Evolutionary conservation across 2,888 invertebrate genomes (phyloP), one percentile per base, ranked within the genome.

Genomic region (Toxonevra muliebris): DNA sequence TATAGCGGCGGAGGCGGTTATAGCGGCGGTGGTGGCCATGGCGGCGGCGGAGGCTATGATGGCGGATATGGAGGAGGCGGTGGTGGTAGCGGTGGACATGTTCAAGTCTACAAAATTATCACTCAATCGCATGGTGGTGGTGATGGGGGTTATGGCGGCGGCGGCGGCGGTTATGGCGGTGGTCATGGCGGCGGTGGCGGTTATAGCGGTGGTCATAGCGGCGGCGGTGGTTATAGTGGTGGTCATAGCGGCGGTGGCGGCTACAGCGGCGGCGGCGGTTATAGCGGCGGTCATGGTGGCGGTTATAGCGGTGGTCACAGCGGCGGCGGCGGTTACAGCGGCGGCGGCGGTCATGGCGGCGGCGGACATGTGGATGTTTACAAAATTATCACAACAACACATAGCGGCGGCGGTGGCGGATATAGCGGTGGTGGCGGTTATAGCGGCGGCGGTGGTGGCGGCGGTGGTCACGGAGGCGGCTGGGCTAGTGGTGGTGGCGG

Each of bases 171-270:
- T 10, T 61, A 57, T 4, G 59, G 65, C 12, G 65, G 61, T 62
- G 69, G 59, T 5, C 43, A 57, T n/a, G 62, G 58, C 19, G 66
- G 66, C 60, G 53, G 68, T n/a, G 43, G 54, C 58, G 59, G 65
- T 52, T 20, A 17, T 4, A 20, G 62, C n/a, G 42, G 42, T 42
- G 43, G 61, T 20, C 52, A 58, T 10, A 19, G 17, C 15, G 12
- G 40, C 40, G 4, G n/a, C 41, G 11, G 40, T 17, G n/a, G 17
- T 41, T 10, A 17, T n/a, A 9, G 55, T 9, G 54, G 59, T n/a
- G 54, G 68, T n/a, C 40, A 9, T 9, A 57, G 66, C 12, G 61
- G 61, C 48, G 53, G 66, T 45, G 67, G 67, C 13, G 64, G 65
- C 52, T 59, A 58, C n/a, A n/a, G n/a, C 30, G 52, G 52, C 13